phyloP scores from a whole-genome alignment of 2,888 invertebrate species.

The Acleris emargana region DNA sequence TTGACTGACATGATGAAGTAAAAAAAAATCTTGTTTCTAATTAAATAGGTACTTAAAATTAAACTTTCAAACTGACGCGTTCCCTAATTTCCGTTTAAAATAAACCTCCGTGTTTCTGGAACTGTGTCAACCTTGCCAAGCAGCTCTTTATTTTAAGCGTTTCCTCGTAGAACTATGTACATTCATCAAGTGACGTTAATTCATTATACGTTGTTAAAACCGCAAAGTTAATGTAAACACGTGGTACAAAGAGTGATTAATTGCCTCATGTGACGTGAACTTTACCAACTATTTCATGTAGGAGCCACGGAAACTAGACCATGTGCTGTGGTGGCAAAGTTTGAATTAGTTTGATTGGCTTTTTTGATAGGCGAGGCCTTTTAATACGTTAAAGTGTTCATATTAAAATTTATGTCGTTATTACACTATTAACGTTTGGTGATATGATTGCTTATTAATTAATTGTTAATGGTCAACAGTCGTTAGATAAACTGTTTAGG shows the following conservation, averaged over 20 bases:
- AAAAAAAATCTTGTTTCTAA: too few species aligned
- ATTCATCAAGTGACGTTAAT: conserved; percentile 29
- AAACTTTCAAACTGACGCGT: too few species aligned
- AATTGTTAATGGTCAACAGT: too few species aligned
- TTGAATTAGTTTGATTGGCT: conserved; percentile 9
- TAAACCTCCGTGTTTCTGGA: too few species aligned
- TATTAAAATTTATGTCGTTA: background rate
- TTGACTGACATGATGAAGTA: too few species aligned
- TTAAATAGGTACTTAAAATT: too few species aligned
- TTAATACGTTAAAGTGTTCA: background rate
- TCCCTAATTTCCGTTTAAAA: too few species aligned
- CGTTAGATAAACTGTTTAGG: too few species aligned
- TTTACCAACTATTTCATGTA: conserved; percentile 25
- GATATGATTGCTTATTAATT: too few species aligned
- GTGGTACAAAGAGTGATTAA: conserved; percentile 32
- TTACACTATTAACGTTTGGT: background rate
- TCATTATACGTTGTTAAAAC: conserved; percentile 34
- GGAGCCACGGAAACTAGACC: conserved; percentile 12
- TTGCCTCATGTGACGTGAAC: conserved; percentile 19
- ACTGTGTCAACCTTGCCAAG: too few species aligned
- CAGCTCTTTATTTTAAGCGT: background rate
- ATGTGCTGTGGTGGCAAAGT: conserved; percentile 15
- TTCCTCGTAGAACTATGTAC: conserved; percentile 3
- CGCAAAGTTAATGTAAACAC: conserved; percentile 34
- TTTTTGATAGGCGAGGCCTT: conserved; percentile 8